Conservation (phyloP, 1,140 invertebrate species). For the Eueides isabella region DNA sequence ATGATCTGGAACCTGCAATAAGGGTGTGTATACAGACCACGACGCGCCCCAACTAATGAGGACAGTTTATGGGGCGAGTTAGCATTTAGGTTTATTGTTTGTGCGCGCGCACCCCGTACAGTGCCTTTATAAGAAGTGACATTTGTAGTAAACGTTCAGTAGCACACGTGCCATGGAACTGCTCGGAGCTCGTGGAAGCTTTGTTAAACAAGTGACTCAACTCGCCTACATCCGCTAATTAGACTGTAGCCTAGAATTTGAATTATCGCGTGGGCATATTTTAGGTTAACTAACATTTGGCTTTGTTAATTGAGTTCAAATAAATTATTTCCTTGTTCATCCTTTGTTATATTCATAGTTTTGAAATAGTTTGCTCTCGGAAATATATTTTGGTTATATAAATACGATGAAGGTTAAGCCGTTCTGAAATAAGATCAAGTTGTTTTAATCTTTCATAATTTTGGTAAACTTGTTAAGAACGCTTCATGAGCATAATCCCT, state of each 20-base stretch:
- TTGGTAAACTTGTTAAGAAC: constrained; percentile 25
- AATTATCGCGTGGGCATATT: constrained; percentile 64
- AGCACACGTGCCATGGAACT: constrained; percentile 52
- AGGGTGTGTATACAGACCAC: constrained; percentile 69
- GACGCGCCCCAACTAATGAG: constrained; percentile 79
- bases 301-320: constrained; percentile 56
- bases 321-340: constrained; percentile 49
- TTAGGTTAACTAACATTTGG: constrained; percentile 53
- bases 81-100: constrained; percentile 71
- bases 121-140: constrained; percentile 67
- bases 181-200: constrained; percentile 52
- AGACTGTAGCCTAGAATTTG: constrained; percentile 67
- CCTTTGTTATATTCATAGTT: constrained; percentile 16
- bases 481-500: constrained; percentile 15
- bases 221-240: constrained; percentile 71
- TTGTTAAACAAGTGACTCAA: constrained; percentile 68
- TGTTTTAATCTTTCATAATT: constrained; percentile 29
- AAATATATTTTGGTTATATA: neutral
- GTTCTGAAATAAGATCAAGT: constrained; percentile 13
- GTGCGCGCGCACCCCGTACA: constrained; percentile 72
- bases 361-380: neutral
- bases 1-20: constrained; percentile 73
- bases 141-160: constrained; percentile 57
- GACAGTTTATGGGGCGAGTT: constrained; percentile 72
- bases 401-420: neutral